Base-by-base conservation (phyloP, 1,140 invertebrate genomes). In the Trissolcus basalis region DNA sequence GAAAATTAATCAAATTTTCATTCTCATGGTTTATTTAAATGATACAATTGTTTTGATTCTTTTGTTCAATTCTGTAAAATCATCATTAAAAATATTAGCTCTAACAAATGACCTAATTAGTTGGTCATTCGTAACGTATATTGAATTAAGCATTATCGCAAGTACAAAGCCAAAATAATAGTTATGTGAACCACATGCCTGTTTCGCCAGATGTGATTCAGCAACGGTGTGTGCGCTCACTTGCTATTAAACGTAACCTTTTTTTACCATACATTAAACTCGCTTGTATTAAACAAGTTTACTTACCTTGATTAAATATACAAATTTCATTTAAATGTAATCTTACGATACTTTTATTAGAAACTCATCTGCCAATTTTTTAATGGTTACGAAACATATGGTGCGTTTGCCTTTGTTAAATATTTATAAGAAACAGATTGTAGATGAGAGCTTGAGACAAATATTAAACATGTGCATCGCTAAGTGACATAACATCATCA, bases 141-240 rank as follows among this genome's bases (percentile, higher is more conserved):
- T 64, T 54, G 12, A 33, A 43, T 44, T 14, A 7, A 35, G n/a
- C n/a, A 32, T 53, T 53, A 45, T 45, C 41, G 16, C 33, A 55
- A 55, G 15, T 47, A 13, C 50, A 14, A 19, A 41, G 39, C n/a
- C 61, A 36, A 65, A 65, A 65, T 65, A 65, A 48, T 48, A 11
- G 35, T 65, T 41, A 39, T 10, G 36, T 32, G 13, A 44, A 55
- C 61, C 33, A 19, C 60, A 19, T 16, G 13, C 8, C 16, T 64
- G 49, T 54, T 53, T 54, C 16, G 35, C 39, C 64, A 68, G 47
- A 59, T 68, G 64, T 14, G 36, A 65, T 51, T 49, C 12, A 32
- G 12, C 32, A 54, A 35, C 27, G 56, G 49, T 68, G 51, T 50
- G 47, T 51, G 44, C 6, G 44, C 36, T 19, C 45, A 56, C 19